phyloP scores from a whole-genome alignment of 2,888 invertebrate species.

The Muscina levida region DNA sequence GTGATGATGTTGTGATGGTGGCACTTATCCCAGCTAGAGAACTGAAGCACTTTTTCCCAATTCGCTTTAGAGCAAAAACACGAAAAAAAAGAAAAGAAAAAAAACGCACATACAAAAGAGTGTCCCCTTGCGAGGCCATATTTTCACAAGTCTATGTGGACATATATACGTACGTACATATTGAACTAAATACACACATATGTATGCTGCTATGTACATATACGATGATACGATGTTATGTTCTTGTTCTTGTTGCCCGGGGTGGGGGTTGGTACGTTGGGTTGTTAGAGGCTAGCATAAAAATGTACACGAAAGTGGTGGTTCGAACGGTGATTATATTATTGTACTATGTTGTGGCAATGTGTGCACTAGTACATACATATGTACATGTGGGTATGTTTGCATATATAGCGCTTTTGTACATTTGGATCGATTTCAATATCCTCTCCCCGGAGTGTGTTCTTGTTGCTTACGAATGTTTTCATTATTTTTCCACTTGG shows the following conservation, averaged over 20 bases:
- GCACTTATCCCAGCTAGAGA: slow-evolving; percentile 16
- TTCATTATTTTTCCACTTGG: slow-evolving; percentile 79
- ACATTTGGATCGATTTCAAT: slow-evolving; percentile 75
- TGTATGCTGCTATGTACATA: slow-evolving; percentile 1
- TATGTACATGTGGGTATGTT: slow-evolving; percentile 14
- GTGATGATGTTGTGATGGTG: slow-evolving; percentile 43
- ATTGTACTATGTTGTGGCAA: background rate
- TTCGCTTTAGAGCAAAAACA: too few relatives aligned
- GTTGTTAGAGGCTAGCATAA: too few relatives aligned
- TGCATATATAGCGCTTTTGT: slow-evolving; percentile 58
- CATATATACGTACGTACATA: slow-evolving; percentile 40
- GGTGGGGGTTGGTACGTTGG: slow-evolving; percentile 43
- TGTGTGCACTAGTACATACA: slow-evolving; percentile 36
- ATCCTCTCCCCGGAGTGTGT: slow-evolving; percentile 65
- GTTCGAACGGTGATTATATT: slow-evolving; percentile 21
- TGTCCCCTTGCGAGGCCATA: slow-evolving; percentile 62
- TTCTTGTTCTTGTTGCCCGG: slow-evolving; percentile 49
- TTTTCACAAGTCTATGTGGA: slow-evolving; percentile 48
- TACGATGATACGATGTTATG: too few relatives aligned
- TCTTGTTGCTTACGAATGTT: slow-evolving; percentile 72
- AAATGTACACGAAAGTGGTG: slow-evolving; percentile 4
- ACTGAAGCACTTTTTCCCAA: slow-evolving; percentile 4
- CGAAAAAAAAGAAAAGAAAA: too few relatives aligned
- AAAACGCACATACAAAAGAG: slow-evolving; percentile 45
- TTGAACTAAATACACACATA: background rate